Evolutionary conservation across 2,888 invertebrate genomes (phyloP).

Genomic region (Drosophila mimica): DNA sequence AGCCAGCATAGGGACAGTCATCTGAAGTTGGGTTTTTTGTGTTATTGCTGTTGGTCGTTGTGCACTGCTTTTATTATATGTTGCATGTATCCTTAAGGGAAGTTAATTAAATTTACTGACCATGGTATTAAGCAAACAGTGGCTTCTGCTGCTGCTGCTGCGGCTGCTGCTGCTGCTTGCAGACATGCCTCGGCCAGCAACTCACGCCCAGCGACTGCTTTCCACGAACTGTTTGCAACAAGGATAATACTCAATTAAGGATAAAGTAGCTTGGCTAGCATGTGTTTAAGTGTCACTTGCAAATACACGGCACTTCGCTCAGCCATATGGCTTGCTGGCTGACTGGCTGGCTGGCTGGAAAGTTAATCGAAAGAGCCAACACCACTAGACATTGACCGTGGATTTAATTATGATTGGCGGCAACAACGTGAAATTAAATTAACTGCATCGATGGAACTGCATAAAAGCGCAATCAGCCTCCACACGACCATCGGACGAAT

Average conservation of each 20-base stretch:
- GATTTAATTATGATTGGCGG: slow-evolving; percentile 68
- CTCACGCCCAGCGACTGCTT: slow-evolving; percentile 27
- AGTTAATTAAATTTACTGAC: slow-evolving; percentile 80
- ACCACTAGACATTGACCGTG: slow-evolving; percentile 37
- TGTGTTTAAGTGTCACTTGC: slow-evolving; percentile 80
- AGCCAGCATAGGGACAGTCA: slow-evolving; percentile 48
- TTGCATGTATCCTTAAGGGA: slow-evolving; percentile 82
- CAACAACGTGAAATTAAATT: slow-evolving; percentile 64
- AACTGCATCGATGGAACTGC: slow-evolving; percentile 52
- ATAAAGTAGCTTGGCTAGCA: slow-evolving; percentile 77
- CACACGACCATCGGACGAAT: slow-evolving; percentile 29
- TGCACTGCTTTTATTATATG: slow-evolving; percentile 80
- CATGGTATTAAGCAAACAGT: slow-evolving; percentile 81
- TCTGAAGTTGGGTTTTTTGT: slow-evolving; percentile 42
- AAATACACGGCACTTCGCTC: slow-evolving; percentile 50
- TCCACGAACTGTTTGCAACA: slow-evolving; percentile 67
- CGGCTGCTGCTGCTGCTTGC: slow-evolving; percentile 31
- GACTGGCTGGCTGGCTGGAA: slow-evolving; percentile 7
- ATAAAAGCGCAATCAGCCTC: slow-evolving; percentile 57
- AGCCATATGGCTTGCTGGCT: slow-evolving; percentile 28
- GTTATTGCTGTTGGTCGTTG: slow-evolving; percentile 49
- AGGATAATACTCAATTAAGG: slow-evolving; percentile 81
- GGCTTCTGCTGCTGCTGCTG: slow-evolving; percentile 54
- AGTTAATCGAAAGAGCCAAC: slow-evolving; percentile 69
- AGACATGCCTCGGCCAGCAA: slow-evolving; percentile 51